Evolutionary conservation across 2,888 invertebrate species (phyloP).

Genomic region (Blomia tropicalis): DNA sequence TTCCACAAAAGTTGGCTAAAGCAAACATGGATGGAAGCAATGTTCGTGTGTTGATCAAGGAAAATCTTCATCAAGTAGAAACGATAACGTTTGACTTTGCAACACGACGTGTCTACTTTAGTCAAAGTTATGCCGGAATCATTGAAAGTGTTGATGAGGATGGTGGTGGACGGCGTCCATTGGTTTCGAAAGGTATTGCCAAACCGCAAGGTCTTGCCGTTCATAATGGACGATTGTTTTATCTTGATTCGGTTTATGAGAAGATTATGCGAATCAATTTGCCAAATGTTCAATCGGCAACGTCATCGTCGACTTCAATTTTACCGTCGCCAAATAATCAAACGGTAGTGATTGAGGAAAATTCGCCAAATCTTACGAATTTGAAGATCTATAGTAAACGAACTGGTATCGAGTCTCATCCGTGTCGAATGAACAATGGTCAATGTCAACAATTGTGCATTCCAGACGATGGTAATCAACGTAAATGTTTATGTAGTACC

Average conservation of each 20-base stretch:
- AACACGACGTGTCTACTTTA: conserved; percentile 69
- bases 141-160: conserved; percentile 37
- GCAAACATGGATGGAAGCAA: conserved; percentile 85
- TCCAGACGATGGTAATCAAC: conserved; percentile 56
- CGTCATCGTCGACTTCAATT: background rate
- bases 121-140: conserved; percentile 39
- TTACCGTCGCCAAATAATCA: too few species aligned
- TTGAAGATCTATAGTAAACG: conserved; percentile 75
- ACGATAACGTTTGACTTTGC: conserved; percentile 63
- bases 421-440: conserved; percentile 68
- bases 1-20: conserved; percentile 61
- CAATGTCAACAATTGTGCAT: conserved; percentile 89
- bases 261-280: conserved; percentile 69
- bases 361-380: conserved; percentile 50
- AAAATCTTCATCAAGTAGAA: conserved; percentile 50
- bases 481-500: conserved; percentile 72
- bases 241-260: conserved; percentile 73
- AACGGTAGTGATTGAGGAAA: conserved; percentile 67
- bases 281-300: too few species aligned
- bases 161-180: conserved; percentile 50
- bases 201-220: conserved; percentile 65
- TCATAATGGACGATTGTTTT: conserved; percentile 62
- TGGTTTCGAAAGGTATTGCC: conserved; percentile 54
- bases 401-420: conserved; percentile 54
- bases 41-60: conserved; percentile 50